Base-by-base conservation (phyloP, 2,113 vertebrate species). In the Bufo gargarizans region DNA sequence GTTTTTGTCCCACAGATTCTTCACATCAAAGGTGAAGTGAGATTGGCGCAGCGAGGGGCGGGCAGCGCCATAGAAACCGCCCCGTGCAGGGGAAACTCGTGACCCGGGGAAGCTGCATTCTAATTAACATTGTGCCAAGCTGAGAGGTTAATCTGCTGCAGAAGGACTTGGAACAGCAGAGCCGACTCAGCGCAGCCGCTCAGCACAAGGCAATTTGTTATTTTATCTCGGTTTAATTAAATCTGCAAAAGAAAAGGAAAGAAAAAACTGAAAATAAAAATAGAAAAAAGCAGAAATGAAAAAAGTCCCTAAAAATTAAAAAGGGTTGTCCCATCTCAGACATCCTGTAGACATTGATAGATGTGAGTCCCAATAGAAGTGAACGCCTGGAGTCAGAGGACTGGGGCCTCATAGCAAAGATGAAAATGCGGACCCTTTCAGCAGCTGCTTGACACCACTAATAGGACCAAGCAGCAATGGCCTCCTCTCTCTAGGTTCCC, bases 41-140 rank as follows among this genome's bases (percentile, higher is more conserved):
- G 9, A 53, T 4, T 2, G 49, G 17, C 0, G n/a, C 11, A 43
- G 50, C 50, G n/a, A 16, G 13, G 33, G n/a, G 12, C 4, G 4
- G 45, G 49, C 49, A 56, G 20, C 78, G 6, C 78, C 78, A 80
- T 80, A 80, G 78, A 58, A 80, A 80, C 78, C 78, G n/a, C 50
- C 71, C n/a, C 0, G 13, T 43, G 53, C n/a, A 22, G 13, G 77
- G 50, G n/a, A 59, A 55, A 33, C 78, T n/a, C 49, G 74, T 77
- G 74, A 53, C 74, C 74, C 49, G 47, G 43, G 71, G 43, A 74
- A 16, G 43, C 71, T 45, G 71, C 71, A 8, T 43, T 74, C 33
- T 45, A 74, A 74, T 74, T 45, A 69, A 45, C 67, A 71, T 17
- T 47, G 71, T 47, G 43, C 71, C 74, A 8, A 50, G 47, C 74